These are phyloP conservation scores for Tetramorium alpestre DNA, from an alignment of 1,140 invertebrate genomes.

Conservation along the genomic window DNA sequence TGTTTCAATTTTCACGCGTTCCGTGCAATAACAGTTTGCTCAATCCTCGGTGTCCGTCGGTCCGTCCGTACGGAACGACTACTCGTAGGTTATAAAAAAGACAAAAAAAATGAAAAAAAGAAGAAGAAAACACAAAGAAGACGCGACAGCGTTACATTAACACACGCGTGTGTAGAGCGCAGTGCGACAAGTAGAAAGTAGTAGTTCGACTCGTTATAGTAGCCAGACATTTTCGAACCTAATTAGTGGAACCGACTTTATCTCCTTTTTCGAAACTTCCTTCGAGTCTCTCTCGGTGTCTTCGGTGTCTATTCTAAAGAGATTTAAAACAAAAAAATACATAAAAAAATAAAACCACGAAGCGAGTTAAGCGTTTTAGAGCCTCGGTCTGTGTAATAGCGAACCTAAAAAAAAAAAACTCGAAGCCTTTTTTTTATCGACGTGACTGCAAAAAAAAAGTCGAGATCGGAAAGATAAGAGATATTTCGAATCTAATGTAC, in stretches of 20 bases:
- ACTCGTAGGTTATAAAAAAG: conserved; percentile 73
- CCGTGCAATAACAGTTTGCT: conserved; percentile 84
- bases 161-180: conserved; percentile 13
- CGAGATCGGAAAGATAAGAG: not conserved
- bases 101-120: conserved; percentile 53
- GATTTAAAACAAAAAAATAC: conserved; percentile 73
- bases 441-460: conserved; percentile 74
- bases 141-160: conserved; percentile 38
- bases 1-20: conserved; percentile 79
- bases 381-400: conserved; percentile 71
- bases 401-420: conserved; percentile 8
- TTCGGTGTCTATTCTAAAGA: conserved; percentile 83
- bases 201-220: conserved; percentile 69
- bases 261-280: conserved; percentile 81
- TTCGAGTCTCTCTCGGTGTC: conserved; percentile 83
- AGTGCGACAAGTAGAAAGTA: conserved; percentile 52
- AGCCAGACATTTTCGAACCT: conserved; percentile 67
- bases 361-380: conserved; percentile 57
- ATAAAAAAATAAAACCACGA: conserved; percentile 32
- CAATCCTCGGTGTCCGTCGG: conserved; percentile 84
- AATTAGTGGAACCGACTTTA: conserved; percentile 70
- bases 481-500: not conserved
- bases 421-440: conserved; percentile 73
- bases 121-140: conserved; percentile 40
- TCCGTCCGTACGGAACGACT: conserved; percentile 83